These are phyloP conservation scores for Ormyrus nitidulus DNA, from an alignment of 2,888 invertebrate genomes.

Conservation along the genomic window DNA sequence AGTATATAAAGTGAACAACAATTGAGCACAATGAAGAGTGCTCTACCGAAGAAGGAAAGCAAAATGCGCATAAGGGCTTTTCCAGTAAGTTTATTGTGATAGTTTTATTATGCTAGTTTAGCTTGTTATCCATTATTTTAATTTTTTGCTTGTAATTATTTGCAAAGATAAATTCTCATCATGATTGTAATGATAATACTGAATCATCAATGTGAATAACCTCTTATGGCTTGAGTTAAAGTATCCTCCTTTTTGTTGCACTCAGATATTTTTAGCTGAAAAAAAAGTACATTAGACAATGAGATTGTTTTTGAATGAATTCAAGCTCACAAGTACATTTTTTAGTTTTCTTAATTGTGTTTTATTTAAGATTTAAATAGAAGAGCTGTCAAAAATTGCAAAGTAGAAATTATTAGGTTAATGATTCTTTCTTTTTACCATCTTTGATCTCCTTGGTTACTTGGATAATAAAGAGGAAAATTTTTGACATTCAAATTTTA, in stretches of 20 bases:
- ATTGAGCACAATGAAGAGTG: conserved; percentile 81
- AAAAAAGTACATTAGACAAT: not conserved
- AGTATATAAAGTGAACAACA: conserved; percentile 26
- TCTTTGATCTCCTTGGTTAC: conserved; percentile 52
- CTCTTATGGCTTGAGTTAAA: too few relatives aligned
- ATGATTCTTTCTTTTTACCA: conserved; percentile 16
- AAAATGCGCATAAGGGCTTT: conserved; percentile 99
- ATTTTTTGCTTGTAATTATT: too few relatives aligned
- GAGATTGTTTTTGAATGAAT: not conserved
- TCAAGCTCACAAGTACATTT: not conserved
- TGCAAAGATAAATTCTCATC: too few relatives aligned
- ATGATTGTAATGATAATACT: too few relatives aligned
- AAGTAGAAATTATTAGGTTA: conserved; percentile 47
- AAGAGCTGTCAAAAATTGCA: conserved; percentile 3
- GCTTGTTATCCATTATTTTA: too few relatives aligned
- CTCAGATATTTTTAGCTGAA: not conserved
- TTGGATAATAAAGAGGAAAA: conserved; percentile 38
- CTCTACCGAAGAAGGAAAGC: conserved; percentile 92
- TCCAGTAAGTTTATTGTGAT: conserved; percentile 85
- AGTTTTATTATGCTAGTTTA: not conserved
- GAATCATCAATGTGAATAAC: too few relatives aligned
- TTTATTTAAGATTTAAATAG: not conserved
- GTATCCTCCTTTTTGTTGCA: too few relatives aligned
- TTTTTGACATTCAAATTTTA: conserved; percentile 54
- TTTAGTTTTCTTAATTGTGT: not conserved